These are phyloP conservation scores for Campoletis raptor DNA, from an alignment of 2,888 invertebrate genomes.

Conservation along the genomic window DNA sequence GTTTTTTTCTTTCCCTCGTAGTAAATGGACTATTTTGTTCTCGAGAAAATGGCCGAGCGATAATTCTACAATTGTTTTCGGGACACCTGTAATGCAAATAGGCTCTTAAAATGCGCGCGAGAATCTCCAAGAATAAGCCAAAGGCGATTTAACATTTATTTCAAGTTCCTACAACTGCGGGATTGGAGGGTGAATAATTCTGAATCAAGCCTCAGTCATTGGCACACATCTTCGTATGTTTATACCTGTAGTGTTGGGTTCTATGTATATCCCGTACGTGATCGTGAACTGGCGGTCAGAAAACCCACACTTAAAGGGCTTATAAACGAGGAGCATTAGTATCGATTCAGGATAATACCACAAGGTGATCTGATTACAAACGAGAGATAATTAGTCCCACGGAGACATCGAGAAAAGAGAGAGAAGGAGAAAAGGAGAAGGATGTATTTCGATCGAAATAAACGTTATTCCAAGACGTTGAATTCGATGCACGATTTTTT, in stretches of 20 bases:
- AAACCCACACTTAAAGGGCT: conserved; percentile 45
- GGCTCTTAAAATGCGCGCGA: not conserved
- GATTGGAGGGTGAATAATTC: not conserved
- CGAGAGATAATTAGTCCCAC: conserved; percentile 69
- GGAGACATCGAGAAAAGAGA: conserved; percentile 16
- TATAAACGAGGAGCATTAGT: conserved; percentile 69
- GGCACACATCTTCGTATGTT: conserved; percentile 4
- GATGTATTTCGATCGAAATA: conserved; percentile 2
- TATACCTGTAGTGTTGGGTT: conserved; percentile 10
- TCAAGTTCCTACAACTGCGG: not conserved
- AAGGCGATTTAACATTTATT: not conserved
- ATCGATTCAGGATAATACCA: conserved; percentile 69
- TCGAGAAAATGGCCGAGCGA: not conserved
- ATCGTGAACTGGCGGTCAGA: conserved; percentile 40
- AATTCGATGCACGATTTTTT: conserved; percentile 11
- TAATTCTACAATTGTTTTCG: conserved; percentile 9
- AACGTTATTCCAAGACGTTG: conserved; percentile 3
- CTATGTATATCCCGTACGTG: conserved; percentile 44
- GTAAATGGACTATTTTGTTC: not conserved
- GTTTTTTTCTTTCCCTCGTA: not conserved
- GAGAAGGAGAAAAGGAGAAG: not conserved
- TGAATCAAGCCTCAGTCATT: conserved; percentile 6
- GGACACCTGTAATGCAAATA: not conserved
- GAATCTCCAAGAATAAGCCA: not conserved
- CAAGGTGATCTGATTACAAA: conserved; percentile 67